These are phyloP conservation scores for Aelia acuminata DNA, from an alignment of 2,888 invertebrate species.

Conservation along the genomic window DNA sequence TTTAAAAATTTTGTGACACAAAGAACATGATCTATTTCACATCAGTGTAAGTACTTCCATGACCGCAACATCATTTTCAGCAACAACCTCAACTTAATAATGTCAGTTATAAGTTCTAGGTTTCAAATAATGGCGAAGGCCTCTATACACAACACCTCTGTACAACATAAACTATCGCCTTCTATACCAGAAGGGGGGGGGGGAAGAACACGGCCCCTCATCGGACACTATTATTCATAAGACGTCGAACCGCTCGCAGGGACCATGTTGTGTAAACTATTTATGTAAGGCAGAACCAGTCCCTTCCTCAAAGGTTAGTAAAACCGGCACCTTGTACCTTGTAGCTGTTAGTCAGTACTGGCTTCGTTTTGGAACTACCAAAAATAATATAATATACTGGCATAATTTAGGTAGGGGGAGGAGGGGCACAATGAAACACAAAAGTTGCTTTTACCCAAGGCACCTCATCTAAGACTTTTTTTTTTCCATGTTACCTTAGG, in stretches of 20 bases:
- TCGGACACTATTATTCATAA: not conserved
- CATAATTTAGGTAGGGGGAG: no score
- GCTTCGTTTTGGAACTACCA: no score
- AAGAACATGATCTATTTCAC: no score
- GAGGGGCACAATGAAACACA: no score
- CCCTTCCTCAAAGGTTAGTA: constrained; percentile 33
- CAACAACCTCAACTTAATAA: not conserved
- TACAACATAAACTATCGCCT: not conserved
- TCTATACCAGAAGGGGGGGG: not conserved
- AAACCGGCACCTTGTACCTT: not conserved
- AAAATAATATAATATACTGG: no score
- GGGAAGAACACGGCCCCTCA: not conserved
- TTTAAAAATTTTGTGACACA: no score
- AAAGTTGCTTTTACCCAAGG: no score
- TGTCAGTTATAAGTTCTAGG: not conserved
- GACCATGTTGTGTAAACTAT: constrained; percentile 24
- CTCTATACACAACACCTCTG: not conserved
- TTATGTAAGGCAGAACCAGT: constrained; percentile 33
- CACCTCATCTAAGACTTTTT: no score
- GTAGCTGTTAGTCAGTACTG: not conserved
- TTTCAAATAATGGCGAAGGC: not conserved
- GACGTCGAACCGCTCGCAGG: not conserved
- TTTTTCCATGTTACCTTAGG: no score
- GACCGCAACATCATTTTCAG: no score
- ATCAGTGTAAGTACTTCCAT: no score